A percentile compares a stretch with the other conserved stretches of the same genome.
Conservation (phyloP, 2,113 vertebrate species). For the Syngnathoides biaculeatus region DNA sequence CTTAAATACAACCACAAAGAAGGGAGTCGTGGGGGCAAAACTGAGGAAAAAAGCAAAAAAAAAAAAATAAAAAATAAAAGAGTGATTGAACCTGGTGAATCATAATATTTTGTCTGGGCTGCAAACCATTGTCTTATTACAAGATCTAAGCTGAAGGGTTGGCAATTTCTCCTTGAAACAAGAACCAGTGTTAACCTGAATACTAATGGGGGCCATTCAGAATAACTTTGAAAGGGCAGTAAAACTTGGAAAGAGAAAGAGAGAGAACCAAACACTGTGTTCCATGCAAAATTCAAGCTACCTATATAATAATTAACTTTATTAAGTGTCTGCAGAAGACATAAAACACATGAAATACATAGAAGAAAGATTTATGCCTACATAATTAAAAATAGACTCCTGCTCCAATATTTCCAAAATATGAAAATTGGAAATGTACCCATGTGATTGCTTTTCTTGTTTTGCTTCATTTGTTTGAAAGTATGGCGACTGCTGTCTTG, state of each 20-base stretch:
- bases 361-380: neutral
- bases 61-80: constrained; percentile 8
- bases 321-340: no score
- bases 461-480: no score
- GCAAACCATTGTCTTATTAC: constrained; percentile 50
- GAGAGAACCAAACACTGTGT: neutral
- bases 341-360: neutral
- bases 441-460: neutral
- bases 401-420: neutral
- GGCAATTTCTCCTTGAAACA: constrained; percentile 68
- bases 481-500: no score
- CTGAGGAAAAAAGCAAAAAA: constrained; percentile 1
- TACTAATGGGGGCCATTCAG: constrained; percentile 60
- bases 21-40: neutral
- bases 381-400: neutral
- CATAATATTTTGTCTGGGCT: constrained; percentile 35
- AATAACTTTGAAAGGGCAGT: constrained; percentile 68
- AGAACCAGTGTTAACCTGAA: constrained; percentile 47
- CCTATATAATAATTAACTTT: neutral
- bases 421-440: neutral
- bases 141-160: constrained; percentile 57
- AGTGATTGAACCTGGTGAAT: constrained; percentile 39
- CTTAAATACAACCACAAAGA: constrained; percentile 35
- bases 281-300: neutral
- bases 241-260: constrained; percentile 18